Percentiles rank a stretch among this genome's conserved stretches.
Conservation (phyloP, 2,113 vertebrate genomes). For the Podocnemis expansa region DNA sequence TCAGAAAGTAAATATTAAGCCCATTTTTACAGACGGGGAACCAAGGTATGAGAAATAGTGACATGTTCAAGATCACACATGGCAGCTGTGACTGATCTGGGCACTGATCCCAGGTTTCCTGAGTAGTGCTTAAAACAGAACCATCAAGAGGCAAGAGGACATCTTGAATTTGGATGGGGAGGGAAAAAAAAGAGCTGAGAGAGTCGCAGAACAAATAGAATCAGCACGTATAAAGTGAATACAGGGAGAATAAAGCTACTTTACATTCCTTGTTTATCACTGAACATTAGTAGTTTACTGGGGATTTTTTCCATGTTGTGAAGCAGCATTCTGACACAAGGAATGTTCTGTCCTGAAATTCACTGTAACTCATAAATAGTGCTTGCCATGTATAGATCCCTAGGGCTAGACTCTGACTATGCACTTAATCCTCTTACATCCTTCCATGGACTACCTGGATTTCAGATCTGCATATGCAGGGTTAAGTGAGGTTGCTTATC, state of each 20-base stretch:
- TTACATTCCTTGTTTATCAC: neutral
- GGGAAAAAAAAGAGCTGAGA: neutral
- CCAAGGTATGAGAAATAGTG: neutral
- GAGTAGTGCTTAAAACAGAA: neutral
- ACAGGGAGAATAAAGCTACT: neutral
- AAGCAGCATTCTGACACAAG: neutral
- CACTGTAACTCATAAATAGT: neutral
- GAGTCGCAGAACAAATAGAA: neutral
- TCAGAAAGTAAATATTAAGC: neutral
- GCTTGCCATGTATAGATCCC: neutral
- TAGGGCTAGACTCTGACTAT: neutral
- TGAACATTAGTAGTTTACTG: neutral
- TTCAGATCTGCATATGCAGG: neutral
- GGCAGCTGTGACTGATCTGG: neutral
- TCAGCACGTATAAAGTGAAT: neutral
- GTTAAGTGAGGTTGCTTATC: neutral
- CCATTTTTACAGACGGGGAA: neutral
- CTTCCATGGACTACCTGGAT: neutral
- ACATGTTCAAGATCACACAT: neutral
- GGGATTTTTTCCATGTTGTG: neutral
- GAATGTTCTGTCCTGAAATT: neutral
- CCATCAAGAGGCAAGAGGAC: neutral
- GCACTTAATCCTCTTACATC: neutral
- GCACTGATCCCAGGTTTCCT: neutral
- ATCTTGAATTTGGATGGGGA: neutral